A percentile compares a stretch with the other conserved stretches of the same genome.
phyloP scores from a whole-genome alignment of 2,113 vertebrate species.

The Poeciliopsis turrubarensis region DNA sequence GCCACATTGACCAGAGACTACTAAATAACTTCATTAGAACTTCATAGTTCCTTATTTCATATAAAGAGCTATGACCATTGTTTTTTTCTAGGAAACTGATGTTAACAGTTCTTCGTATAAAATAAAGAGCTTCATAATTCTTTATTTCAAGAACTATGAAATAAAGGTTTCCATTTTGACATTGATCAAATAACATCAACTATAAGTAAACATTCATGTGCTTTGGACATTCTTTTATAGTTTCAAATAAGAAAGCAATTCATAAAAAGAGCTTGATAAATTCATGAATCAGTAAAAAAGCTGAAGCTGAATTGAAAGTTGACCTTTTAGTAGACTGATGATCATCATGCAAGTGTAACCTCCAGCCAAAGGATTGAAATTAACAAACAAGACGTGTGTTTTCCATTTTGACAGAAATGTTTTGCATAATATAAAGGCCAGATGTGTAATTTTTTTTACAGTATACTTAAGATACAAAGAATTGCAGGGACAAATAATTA shows the following conservation, averaged over 20 bases:
- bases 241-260: background rate
- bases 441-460: background rate
- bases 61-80: too few species aligned
- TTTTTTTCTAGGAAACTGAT: background rate
- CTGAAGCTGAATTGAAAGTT: background rate
- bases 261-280: background rate
- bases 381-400: background rate
- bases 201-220: background rate
- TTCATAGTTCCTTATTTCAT: background rate
- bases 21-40: background rate
- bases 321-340: background rate
- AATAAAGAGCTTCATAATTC: background rate
- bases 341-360: background rate
- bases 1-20: background rate
- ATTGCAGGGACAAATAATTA: background rate
- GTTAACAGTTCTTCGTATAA: background rate
- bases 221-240: background rate
- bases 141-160: too few species aligned
- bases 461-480: background rate
- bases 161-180: background rate
- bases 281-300: background rate
- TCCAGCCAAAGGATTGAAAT: background rate
- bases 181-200: background rate
- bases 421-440: background rate
- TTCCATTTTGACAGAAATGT: background rate